Conservation (phyloP, 2,113 vertebrate species). For the Puma concolor region DNA sequence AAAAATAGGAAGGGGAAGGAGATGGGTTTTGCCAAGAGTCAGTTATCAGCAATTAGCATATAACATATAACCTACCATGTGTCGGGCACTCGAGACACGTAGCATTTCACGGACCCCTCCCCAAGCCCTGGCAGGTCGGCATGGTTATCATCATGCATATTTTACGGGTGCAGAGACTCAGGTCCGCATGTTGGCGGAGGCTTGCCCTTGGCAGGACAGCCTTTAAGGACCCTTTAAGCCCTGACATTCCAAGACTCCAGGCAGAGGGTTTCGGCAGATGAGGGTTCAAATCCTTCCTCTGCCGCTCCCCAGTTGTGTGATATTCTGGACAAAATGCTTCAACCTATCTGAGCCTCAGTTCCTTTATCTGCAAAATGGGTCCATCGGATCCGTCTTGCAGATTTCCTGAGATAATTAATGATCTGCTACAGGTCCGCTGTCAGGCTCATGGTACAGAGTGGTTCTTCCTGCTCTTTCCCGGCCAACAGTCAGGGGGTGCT, state of each 20-base stretch:
- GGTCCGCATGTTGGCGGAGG: background rate
- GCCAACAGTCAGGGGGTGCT: no score
- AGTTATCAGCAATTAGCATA: background rate
- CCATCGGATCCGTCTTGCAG: background rate
- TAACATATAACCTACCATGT: background rate
- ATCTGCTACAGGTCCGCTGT: accelerated
- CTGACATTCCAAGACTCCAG: background rate
- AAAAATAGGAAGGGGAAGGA: background rate
- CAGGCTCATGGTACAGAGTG: accelerated
- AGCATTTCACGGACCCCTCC: accelerated
- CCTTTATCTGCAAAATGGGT: background rate
- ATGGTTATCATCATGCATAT: accelerated
- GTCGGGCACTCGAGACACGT: accelerated
- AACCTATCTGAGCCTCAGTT: background rate
- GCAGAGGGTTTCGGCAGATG: background rate
- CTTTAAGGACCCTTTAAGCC: background rate
- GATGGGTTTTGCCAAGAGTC: background rate
- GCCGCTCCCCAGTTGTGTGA: background rate
- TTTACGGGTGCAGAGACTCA: background rate
- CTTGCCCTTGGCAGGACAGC: background rate
- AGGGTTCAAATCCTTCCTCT: background rate
- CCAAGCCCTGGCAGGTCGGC: background rate
- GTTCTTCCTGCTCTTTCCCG: no score
- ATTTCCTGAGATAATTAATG: background rate
- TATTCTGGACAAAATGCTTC: background rate